Conservation (phyloP, 2,888 invertebrate genomes). For the Drosophila kuntzei region DNA sequence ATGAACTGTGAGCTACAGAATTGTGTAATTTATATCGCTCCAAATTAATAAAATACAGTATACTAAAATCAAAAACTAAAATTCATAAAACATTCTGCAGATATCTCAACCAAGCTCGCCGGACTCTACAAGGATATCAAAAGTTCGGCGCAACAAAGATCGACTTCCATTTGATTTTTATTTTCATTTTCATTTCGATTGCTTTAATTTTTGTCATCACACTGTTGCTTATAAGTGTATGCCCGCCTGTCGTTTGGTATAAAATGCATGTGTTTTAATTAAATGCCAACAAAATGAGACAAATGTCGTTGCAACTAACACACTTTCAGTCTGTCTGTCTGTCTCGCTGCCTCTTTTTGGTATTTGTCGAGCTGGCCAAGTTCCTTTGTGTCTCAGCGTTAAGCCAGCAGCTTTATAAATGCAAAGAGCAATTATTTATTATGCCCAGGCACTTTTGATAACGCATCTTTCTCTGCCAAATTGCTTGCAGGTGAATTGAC, state of each 20-base stretch:
- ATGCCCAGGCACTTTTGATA: slow-evolving; percentile 48
- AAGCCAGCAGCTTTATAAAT: slow-evolving; percentile 42
- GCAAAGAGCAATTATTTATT: slow-evolving; percentile 63
- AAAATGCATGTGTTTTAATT: slow-evolving; percentile 65
- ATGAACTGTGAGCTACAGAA: no score
- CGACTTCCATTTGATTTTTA: no score
- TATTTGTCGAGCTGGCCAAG: slow-evolving; percentile 16
- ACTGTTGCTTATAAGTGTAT: slow-evolving; percentile 11
- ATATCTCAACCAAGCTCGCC: no score
- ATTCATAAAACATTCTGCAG: no score
- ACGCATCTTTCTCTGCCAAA: slow-evolving; percentile 31
- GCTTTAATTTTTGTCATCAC: not conserved
- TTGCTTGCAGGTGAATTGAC: slow-evolving; percentile 23
- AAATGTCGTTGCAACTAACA: slow-evolving; percentile 33
- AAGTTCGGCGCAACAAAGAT: no score
- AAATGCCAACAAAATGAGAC: slow-evolving; percentile 65
- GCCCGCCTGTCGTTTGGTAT: slow-evolving; percentile 10
- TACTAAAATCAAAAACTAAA: no score
- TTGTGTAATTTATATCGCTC: no score
- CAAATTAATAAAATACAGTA: no score
- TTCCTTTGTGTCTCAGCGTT: slow-evolving; percentile 39
- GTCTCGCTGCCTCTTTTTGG: not conserved
- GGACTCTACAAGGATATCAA: no score
- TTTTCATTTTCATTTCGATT: not conserved
- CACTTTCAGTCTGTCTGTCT: not conserved